Evolutionary conservation across 1,140 invertebrate genomes (phyloP), one percentile per base, ranked within the genome.

Genomic region (Theocolax elegans): DNA sequence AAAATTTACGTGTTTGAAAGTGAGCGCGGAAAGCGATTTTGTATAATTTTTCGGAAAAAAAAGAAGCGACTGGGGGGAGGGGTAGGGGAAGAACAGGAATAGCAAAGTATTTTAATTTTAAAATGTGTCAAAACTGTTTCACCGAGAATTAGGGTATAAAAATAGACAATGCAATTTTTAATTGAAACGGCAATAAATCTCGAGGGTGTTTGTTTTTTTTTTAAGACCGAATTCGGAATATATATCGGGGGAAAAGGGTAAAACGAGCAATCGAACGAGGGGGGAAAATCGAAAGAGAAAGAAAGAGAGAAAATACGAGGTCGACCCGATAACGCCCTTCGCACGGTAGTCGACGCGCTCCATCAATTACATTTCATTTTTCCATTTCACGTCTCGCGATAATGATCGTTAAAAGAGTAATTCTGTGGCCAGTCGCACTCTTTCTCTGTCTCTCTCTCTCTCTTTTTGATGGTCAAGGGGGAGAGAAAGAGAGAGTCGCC

Each of bases 281-380:
- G 35, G 10, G 21, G 17, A 27, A 6, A 21, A 23, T 17, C 13
- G 21, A 60, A n/a, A 27, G 13, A 21, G 1, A n/a, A 10, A 49
- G 10, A 40, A 40, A 54, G 29, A 35, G 7, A 9, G 2, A 2
- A 13, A 31, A 38, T 64, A 23, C 1, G 9, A n/a, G 13, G 6
- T 23, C 49, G 7, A 15, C 49, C 49, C 23, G 49, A 53, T 53
- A 53, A 53, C 49, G 12, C 13, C 23, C 25, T 53, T 12, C 49
- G 27, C n/a, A n/a, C n/a, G n/a, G n/a, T n/a, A n/a, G n/a, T n/a
- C 42, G 3, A 6, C 42, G 3, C 42, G 6, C 15, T 44, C 8
- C 31, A 40, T 64, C 31, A 53, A 64, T 64, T 25, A 31, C 27
- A 38, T 40, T 64, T 64, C 48, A 64, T 64, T 64, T 53, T 49